Evolutionary conservation across 2,797 vertebrate genomes (phyloP).

Genomic region (Adrianichthys oophorus): DNA sequence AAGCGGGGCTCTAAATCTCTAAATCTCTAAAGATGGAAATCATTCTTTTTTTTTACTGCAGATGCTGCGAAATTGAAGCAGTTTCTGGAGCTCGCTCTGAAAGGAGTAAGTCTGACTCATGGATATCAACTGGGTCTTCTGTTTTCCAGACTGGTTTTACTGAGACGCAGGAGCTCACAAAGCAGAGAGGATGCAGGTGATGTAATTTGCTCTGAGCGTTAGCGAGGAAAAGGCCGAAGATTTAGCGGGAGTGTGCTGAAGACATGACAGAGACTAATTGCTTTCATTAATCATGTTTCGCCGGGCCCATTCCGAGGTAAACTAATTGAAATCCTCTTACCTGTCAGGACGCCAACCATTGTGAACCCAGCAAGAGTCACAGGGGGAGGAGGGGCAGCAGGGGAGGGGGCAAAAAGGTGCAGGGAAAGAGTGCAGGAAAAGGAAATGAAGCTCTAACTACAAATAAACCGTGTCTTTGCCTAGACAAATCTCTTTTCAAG

Average conservation of each 20-base stretch:
- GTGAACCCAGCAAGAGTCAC: slow-evolving; percentile 67
- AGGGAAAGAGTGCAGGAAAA: slow-evolving; percentile 66
- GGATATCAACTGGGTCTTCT: slow-evolving; percentile 51
- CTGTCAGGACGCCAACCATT: slow-evolving; percentile 75
- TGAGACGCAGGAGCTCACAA: slow-evolving; percentile 70
- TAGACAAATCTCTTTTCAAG: slow-evolving; percentile 84
- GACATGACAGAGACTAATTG: slow-evolving; percentile 87
- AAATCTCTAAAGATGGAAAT: slow-evolving; percentile 27
- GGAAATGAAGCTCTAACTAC: slow-evolving; percentile 85
- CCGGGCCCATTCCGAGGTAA: slow-evolving; percentile 75
- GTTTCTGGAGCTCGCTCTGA: slow-evolving; percentile 43
- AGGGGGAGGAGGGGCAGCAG: slow-evolving; percentile 34
- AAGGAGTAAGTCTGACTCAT: slow-evolving; percentile 38
- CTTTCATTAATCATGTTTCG: slow-evolving; percentile 84
- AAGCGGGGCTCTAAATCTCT: neutral
- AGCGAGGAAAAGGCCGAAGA: slow-evolving; percentile 67
- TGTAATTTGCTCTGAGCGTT: slow-evolving; percentile 80
- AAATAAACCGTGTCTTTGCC: slow-evolving; percentile 85
- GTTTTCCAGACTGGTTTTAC: slow-evolving; percentile 48
- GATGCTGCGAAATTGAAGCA: slow-evolving; percentile 32
- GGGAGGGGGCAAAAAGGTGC: slow-evolving; percentile 52
- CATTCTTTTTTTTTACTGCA: slow-evolving; percentile 30
- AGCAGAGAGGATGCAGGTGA: slow-evolving; percentile 73
- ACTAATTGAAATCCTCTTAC: slow-evolving; percentile 84
- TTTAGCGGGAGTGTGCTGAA: slow-evolving; percentile 76